Evolutionary conservation across 2,797 vertebrate genomes (phyloP).

Genomic region (Galagoides demidoff): DNA sequence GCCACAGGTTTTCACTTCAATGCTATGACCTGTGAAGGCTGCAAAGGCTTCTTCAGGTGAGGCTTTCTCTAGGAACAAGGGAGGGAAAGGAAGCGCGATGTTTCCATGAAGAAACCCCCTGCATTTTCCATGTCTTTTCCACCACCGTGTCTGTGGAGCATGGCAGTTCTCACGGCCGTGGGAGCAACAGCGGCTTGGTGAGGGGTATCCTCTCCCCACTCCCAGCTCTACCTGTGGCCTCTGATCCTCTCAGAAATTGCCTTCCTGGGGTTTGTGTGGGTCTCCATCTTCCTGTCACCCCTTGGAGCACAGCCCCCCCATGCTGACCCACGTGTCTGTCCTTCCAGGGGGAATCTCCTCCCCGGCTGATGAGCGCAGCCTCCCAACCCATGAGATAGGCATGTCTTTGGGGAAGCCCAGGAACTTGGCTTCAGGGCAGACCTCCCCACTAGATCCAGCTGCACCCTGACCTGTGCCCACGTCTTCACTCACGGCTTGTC

Average conservation of each 20-base stretch:
- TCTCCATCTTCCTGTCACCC: background rate
- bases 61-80: background rate
- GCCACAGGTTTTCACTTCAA: constrained; percentile 99
- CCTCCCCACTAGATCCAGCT: background rate
- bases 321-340: background rate
- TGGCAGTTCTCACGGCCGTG: background rate
- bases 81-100: background rate
- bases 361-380: background rate
- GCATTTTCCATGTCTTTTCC: background rate
- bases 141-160: background rate
- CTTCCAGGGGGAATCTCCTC: background rate
- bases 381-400: background rate
- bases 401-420: background rate
- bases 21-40: constrained; percentile 99
- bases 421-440: background rate
- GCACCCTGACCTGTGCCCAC: background rate
- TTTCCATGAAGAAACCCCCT: background rate
- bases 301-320: background rate
- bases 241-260: background rate
- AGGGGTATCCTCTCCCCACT: background rate
- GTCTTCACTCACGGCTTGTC: background rate
- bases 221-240: background rate
- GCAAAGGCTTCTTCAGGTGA: constrained; percentile 99
- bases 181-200: background rate
- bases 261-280: background rate